A percentile compares a stretch with the other conserved stretches of the same genome.
phyloP scores from a whole-genome alignment of 92 coral and sea anemone species.

The Actinostola sp. region DNA sequence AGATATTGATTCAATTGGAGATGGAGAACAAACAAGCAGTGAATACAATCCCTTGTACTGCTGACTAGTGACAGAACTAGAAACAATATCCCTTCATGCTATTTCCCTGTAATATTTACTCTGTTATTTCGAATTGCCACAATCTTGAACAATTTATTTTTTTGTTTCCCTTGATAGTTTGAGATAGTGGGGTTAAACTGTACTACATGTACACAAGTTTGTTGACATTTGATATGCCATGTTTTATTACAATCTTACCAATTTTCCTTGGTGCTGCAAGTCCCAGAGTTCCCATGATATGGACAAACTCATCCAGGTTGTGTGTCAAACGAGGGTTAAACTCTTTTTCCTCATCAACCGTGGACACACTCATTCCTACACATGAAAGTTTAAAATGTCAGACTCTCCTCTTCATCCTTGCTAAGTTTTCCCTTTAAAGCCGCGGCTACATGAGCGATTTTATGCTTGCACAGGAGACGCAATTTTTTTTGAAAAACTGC shows the following conservation, averaged over 20 bases:
- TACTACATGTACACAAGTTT: background rate
- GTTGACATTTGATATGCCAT: background rate
- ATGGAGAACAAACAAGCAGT: too few relatives aligned
- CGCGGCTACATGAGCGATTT: background rate
- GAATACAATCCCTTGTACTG: too few relatives aligned
- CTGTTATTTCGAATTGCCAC: too few relatives aligned
- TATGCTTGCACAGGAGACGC: too few relatives aligned
- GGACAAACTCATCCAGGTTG: constrained; percentile 57
- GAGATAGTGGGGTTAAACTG: background rate
- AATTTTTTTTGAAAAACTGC: too few relatives aligned
- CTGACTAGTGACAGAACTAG: too few relatives aligned
- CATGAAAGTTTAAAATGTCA: background rate
- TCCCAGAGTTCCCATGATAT: constrained; percentile 68
- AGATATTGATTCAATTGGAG: too few relatives aligned
- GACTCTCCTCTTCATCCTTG: too few relatives aligned
- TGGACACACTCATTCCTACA: constrained; percentile 68
- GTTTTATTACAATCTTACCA: constrained; percentile 53
- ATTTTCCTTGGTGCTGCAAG: constrained; percentile 75
- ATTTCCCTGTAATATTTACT: too few relatives aligned
- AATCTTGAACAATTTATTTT: too few relatives aligned
- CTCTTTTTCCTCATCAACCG: constrained; percentile 80
- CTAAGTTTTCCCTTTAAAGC: too few relatives aligned
- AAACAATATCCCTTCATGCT: too few relatives aligned
- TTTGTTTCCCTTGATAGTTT: background rate
- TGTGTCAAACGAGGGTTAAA: constrained; percentile 71